These are phyloP conservation scores for Vireo griseus DNA, from an alignment of 2,797 vertebrate genomes.

Conservation along the genomic window DNA sequence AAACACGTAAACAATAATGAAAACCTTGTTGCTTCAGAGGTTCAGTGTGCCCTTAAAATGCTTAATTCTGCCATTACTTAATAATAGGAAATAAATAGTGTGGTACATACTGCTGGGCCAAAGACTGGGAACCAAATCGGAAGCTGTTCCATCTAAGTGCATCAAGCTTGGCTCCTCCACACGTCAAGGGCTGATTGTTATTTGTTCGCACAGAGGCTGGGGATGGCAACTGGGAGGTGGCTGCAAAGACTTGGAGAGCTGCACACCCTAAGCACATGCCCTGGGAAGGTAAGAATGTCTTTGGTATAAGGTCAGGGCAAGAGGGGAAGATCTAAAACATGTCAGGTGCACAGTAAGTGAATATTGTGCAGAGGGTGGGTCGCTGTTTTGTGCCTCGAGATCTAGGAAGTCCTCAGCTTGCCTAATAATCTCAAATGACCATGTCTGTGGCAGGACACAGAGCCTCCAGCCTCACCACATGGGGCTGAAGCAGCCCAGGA, in stretches of 20 bases:
- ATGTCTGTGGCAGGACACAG: neutral
- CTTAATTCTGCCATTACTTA: neutral
- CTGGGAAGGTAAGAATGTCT: neutral
- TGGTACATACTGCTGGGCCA: neutral
- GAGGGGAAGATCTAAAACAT: neutral
- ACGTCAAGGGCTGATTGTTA: neutral
- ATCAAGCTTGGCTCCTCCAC: neutral
- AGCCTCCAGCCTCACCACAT: neutral
- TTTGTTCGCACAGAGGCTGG: neutral
- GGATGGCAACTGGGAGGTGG: neutral
- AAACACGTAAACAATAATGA: rapidly evolving
- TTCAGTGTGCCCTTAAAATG: neutral
- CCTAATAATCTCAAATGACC: neutral
- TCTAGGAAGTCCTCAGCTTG: neutral
- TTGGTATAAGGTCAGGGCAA: neutral
- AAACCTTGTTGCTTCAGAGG: neutral
- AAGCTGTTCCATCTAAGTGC: neutral
- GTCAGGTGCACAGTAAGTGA: neutral
- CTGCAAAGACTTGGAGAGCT: neutral
- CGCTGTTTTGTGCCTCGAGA: rapidly evolving
- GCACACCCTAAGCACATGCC: neutral
- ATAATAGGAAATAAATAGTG: neutral
- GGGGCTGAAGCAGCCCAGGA: neutral
- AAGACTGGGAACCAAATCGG: neutral
- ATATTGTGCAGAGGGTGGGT: neutral